Evolutionary conservation across 64 coral and sea anemone genomes (phyloP).

Genomic region (Montipora capricornis): DNA sequence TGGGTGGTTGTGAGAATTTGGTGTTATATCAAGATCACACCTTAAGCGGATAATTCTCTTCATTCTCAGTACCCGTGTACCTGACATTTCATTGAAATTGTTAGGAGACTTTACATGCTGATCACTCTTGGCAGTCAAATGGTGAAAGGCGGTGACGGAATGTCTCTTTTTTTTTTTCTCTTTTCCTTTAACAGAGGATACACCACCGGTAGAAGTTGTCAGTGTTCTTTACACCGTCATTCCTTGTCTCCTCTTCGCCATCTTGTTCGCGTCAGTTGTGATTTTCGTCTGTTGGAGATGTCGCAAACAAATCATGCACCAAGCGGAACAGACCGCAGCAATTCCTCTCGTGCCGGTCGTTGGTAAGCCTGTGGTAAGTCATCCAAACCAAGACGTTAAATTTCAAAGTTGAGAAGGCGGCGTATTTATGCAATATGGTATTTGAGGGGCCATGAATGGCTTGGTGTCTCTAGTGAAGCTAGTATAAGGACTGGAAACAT

Average conservation of each 20-base stretch:
- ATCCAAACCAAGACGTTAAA: too few species aligned
- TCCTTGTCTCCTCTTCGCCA: slow-evolving; percentile 83
- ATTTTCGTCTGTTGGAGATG: slow-evolving; percentile 87
- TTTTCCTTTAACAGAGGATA: slow-evolving; percentile 35
- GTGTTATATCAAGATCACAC: too few species aligned
- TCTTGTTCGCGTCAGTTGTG: slow-evolving; percentile 82
- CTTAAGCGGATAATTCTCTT: too few species aligned
- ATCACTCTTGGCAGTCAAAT: not conserved
- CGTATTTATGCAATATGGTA: too few species aligned
- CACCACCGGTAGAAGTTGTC: slow-evolving; percentile 57
- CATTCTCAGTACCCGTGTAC: too few species aligned
- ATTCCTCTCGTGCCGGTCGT: slow-evolving; percentile 78
- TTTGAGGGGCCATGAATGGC: too few species aligned
- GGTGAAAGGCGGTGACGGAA: not conserved
- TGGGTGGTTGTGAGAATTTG: too few species aligned
- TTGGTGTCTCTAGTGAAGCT: too few species aligned
- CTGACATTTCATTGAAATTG: too few species aligned
- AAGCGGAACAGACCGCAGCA: slow-evolving; percentile 50
- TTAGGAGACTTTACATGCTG: too few species aligned
- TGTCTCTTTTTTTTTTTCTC: slow-evolving; percentile 19
- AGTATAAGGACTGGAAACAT: too few species aligned
- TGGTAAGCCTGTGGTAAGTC: slow-evolving; percentile 62
- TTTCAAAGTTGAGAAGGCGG: too few species aligned
- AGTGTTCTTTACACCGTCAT: slow-evolving; percentile 94
- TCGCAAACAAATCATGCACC: slow-evolving; percentile 85